These are phyloP conservation scores for Dryomyza anilis DNA, from an alignment of 2,888 invertebrate species.

Conservation along the genomic window DNA sequence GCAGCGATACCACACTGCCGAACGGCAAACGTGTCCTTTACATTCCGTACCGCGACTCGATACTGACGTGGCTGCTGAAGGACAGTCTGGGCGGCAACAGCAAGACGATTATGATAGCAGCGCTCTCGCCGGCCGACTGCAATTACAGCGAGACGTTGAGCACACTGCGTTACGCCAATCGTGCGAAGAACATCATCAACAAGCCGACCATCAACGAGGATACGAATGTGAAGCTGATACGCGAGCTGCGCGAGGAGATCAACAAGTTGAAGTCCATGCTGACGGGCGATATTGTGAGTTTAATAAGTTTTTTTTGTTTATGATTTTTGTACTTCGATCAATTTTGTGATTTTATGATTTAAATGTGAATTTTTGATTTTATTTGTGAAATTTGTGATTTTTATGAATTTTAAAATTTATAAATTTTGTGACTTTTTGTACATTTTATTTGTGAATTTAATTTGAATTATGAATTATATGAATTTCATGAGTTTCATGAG, in stretches of 20 bases:
- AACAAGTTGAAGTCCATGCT: constrained; percentile 78
- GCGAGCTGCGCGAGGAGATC: constrained; percentile 84
- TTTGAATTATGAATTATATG: too few species aligned
- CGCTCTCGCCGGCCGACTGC: constrained; percentile 79
- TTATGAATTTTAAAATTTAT: neutral
- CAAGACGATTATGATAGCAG: constrained; percentile 90
- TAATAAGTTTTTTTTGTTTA: neutral
- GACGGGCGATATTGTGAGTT: constrained; percentile 69
- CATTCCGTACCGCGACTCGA: constrained; percentile 87
- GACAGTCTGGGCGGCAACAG: constrained; percentile 89
- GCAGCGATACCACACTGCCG: constrained; percentile 60
- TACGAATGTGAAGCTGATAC: constrained; percentile 83
- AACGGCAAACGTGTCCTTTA: constrained; percentile 66
- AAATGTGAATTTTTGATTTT: too few species aligned
- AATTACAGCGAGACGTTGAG: constrained; percentile 88
- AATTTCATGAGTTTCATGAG: too few species aligned
- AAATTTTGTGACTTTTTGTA: neutral
- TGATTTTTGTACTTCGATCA: too few species aligned
- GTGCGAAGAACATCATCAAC: constrained; percentile 90
- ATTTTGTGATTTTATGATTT: too few species aligned
- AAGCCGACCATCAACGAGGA: constrained; percentile 91
- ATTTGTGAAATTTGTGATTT: too few species aligned
- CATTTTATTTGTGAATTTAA: too few species aligned
- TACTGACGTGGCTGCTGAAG: constrained; percentile 85
- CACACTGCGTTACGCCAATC: constrained; percentile 84